Evolutionary conservation across 1,140 invertebrate species (phyloP).

Genomic region (Drosophila kohkoa): DNA sequence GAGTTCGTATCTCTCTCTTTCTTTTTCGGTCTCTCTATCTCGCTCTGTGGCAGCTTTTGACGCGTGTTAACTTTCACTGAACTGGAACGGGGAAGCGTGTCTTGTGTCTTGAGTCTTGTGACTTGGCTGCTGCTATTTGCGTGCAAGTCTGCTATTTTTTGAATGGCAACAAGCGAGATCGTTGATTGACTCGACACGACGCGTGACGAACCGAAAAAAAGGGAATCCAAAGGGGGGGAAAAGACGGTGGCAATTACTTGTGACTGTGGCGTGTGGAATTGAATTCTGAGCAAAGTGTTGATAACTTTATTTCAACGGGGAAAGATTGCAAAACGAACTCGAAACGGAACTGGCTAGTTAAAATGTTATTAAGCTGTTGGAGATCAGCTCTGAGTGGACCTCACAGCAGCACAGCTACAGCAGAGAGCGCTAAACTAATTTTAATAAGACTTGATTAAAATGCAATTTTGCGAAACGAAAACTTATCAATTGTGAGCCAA

Average conservation of each 20-base stretch:
- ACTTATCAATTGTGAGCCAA: conserved; percentile 44
- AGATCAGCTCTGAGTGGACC: conserved; percentile 28
- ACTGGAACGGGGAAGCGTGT: conserved; percentile 7
- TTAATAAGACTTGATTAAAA: conserved; percentile 83
- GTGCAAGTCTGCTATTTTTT: conserved; percentile 65
- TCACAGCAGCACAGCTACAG: conserved; percentile 57
- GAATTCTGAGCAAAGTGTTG: conserved; percentile 66
- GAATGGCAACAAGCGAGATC: conserved; percentile 50
- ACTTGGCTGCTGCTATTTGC: conserved; percentile 50
- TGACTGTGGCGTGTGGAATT: conserved; percentile 10
- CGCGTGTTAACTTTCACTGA: conserved; percentile 55
- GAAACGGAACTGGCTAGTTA: conserved; percentile 58
- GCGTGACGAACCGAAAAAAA: conserved; percentile 36
- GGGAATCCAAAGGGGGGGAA: too few relatives aligned
- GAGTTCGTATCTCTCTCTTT: background rate
- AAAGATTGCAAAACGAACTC: background rate
- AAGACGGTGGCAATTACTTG: conserved; percentile 13
- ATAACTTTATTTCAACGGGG: conserved; percentile 71
- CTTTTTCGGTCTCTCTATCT: background rate
- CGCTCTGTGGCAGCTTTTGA: conserved; percentile 21
- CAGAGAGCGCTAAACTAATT: conserved; percentile 69
- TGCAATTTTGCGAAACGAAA: conserved; percentile 63
- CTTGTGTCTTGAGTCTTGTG: background rate
- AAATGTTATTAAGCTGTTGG: conserved; percentile 39
- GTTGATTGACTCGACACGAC: conserved; percentile 58